Evolutionary conservation across 1,140 invertebrate species (phyloP), one percentile per base, ranked within the genome.

Genomic region (Pogonus chalceus): DNA sequence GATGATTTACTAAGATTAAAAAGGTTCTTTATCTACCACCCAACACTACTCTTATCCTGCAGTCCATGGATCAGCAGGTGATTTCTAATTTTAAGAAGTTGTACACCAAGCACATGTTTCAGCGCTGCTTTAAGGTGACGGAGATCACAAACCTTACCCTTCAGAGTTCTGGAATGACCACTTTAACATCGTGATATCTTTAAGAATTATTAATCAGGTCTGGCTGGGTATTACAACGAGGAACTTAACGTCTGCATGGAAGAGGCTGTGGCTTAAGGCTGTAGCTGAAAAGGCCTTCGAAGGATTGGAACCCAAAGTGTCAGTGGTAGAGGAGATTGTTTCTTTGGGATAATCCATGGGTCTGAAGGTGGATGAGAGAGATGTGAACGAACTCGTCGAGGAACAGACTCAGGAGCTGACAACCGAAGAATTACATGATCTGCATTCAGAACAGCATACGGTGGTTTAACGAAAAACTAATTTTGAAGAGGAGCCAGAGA

Each of bases 31-130:
- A 9, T 35, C 14, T 69, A n/a, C n/a, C n/a, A n/a, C n/a, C n/a
- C n/a, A n/a, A n/a, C n/a, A n/a, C n/a, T n/a, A n/a, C n/a, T n/a
- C n/a, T n/a, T n/a, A n/a, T n/a, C n/a, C n/a, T n/a, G n/a, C n/a
- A n/a, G n/a, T n/a, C n/a, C n/a, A n/a, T n/a, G n/a, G n/a, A n/a
- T n/a, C n/a, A n/a, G n/a, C n/a, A n/a, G n/a, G n/a, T n/a, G n/a
- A n/a, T n/a, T 23, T 47, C 18, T 26, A 58, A 49, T 48, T 58
- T 59, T 23, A 55, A 54, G 53, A 43, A 48, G 65, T 55, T 53
- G 48, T 58, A 53, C 39, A 26, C 35, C 58, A 2, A 58, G 57
- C 49, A 57, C 43, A 23, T n/a, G 89, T 90, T 59, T 90, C 87
- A 16, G 90, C 43, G 43, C 7, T 47, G 43, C 18, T 47, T 47